Percentiles rank a stretch among this genome's conserved stretches.
These are phyloP conservation scores for Vidua macroura DNA, from an alignment of 2,113 vertebrate species.

Conservation along the genomic window DNA sequence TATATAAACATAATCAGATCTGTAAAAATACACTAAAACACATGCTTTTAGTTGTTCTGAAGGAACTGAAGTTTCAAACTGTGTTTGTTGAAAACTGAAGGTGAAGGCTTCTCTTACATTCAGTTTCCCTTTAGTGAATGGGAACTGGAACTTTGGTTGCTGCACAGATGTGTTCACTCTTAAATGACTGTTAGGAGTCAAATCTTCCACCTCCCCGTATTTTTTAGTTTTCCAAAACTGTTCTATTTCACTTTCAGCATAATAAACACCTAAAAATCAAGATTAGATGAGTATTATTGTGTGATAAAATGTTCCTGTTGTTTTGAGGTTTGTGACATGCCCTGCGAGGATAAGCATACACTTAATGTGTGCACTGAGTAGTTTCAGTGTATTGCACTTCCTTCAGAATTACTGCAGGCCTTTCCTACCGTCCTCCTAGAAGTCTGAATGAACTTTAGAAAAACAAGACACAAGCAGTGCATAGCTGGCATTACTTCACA, in stretches of 20 bases:
- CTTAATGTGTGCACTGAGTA: background rate
- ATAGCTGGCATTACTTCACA: background rate
- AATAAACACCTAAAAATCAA: background rate
- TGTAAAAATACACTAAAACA: background rate
- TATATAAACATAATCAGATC: background rate
- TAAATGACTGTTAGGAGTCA: background rate
- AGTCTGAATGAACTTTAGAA: background rate
- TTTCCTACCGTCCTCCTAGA: background rate
- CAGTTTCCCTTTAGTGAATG: background rate
- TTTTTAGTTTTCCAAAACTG: background rate
- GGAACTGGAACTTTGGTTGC: background rate
- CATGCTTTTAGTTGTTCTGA: background rate
- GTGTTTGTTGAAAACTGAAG: background rate
- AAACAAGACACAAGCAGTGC: background rate
- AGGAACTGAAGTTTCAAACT: background rate
- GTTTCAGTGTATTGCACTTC: background rate
- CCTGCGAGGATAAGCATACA: accelerated
- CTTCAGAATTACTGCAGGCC: background rate
- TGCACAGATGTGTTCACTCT: background rate
- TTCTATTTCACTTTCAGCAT: background rate
- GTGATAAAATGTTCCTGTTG: background rate
- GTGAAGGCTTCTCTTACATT: background rate
- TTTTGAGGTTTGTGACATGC: background rate
- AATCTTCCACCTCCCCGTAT: background rate
- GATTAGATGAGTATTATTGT: background rate